Conservation (phyloP, 2,888 invertebrate species). For the Leuctra nigra region DNA sequence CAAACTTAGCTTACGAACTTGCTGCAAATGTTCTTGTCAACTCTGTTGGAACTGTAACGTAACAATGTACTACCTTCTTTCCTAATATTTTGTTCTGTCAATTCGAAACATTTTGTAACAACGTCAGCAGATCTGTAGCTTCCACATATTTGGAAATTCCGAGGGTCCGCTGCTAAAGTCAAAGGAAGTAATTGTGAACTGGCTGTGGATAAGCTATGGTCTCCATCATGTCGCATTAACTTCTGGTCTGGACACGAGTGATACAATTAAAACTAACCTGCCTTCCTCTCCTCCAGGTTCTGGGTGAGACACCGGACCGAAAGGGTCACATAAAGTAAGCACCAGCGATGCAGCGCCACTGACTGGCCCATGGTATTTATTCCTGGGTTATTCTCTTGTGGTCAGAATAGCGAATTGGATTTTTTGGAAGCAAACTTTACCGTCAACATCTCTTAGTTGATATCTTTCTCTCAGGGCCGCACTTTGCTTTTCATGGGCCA, state of each 20-base stretch:
- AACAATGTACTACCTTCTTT: too few relatives aligned
- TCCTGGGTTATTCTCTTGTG: constrained; percentile 41
- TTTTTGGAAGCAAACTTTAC: constrained; percentile 40
- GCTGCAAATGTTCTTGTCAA: too few relatives aligned
- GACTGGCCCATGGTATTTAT: constrained; percentile 48
- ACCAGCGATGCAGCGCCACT: constrained; percentile 26
- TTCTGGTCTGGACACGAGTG: neutral
- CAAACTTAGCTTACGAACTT: too few relatives aligned
- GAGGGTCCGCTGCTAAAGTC: too few relatives aligned
- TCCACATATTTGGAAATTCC: too few relatives aligned
- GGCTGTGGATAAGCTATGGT: neutral
- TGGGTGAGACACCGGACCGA: constrained; percentile 8
- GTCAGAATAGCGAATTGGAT: constrained; percentile 35
- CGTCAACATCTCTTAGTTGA: neutral
- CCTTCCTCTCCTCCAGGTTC: constrained; percentile 50
- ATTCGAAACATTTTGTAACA: too few relatives aligned
- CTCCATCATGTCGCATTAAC: neutral
- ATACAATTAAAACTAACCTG: constrained; percentile 43
- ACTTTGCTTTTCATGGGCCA: constrained; percentile 30
- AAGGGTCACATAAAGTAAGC: constrained; percentile 21
- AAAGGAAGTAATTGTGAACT: neutral
- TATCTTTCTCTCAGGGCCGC: constrained; percentile 27
- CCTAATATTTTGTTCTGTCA: too few relatives aligned
- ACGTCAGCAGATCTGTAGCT: too few relatives aligned
- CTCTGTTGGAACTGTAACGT: too few relatives aligned